Base-by-base conservation (phyloP, 2,797 vertebrate genomes). In the Mionectes olivaceus region DNA sequence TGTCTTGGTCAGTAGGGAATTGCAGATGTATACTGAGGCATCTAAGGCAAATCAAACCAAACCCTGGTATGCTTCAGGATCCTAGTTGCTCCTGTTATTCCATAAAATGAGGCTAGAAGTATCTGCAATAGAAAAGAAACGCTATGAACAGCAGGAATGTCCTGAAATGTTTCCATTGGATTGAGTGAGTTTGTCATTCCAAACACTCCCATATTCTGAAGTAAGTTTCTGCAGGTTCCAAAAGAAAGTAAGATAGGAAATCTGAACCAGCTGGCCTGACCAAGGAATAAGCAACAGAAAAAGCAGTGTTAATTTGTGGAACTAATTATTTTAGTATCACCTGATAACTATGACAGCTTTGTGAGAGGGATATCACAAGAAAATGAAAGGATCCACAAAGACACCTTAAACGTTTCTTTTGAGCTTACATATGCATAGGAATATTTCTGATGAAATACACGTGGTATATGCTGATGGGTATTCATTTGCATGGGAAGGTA, bases 131-230 rank as follows among this genome's bases (percentile, higher is more conserved):
- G n/a, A 47, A 92, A 73, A 82, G 33, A 78, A 82, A 75, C 16
- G 10, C 21, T 79, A 14, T 43, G 43, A 69, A 46, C 25, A 37
- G 27, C 32, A 69, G 30, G 30, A 61, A 2, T 15, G 6, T 87
- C 55, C 68, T 0, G 0, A 82, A 39, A 70, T 16, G 8, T 46
- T 6, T 21, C 13, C 37, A 24, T 16, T 52, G 53, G 8, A 41
- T 27, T 60, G 33, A 33, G 19, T 39, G 27, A 67, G 13, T 7
- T 16, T 88, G 39, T 70, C 7, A 19, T 89, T 84, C 47, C 27
- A 49, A 33, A 30, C 22, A 64, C 57, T 53, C 13, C 4, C 7
- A 4, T 64, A 35, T 59, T 90, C 15, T 37, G n/a, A 80, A 64
- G 11, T 17, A 44, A 14, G 10, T 76, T 89, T 65, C 43, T 82